Evolutionary conservation across 2,797 vertebrate species (phyloP), one percentile per base, ranked within the genome.

Genomic region (Fratercula arctica): DNA sequence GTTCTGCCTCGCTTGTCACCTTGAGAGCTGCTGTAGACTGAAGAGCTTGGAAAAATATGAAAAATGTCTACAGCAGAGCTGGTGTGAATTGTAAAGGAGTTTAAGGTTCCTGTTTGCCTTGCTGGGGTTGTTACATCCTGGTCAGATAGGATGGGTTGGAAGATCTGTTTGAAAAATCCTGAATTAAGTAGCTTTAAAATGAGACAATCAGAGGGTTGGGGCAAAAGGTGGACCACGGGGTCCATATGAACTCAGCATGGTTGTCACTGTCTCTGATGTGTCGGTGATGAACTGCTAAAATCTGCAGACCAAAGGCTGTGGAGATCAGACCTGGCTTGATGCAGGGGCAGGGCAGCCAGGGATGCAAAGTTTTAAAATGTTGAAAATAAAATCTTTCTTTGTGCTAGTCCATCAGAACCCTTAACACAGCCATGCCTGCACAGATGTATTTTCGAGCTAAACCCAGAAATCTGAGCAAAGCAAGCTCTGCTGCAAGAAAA

Each of bases 1-100:
- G 85, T 96, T 96, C 95, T 83, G 90, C 96, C 75, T 96, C 54
- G 1, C 29, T 91, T 54, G 79, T 74, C 72, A 89, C 85, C 90
- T 90, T 77, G 85, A 81, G 78, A 85, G 56, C 39, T 59, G 28
- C 70, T 81, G 26, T 2, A 20, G 77, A 54, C 13, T 12, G 79
- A 41, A 26, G 8, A 50, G 37, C 54, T 57, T 4, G 41, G 75
- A 39, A 92, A 89, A 41, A 31, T 0, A 13, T 41, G 46, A 67
- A 67, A 76, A 35, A 48, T 8, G 3, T 14, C 66, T 16, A 10
- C 46, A 13, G 72, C 15, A 23, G 20, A 15, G 35, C 2, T 3
- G 6, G 24, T 1, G 4, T 10, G 37, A 60, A 29, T 23, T 31
- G 41, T 61, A 37, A 64, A 72, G n/a, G 69, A 85, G 33, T 16